Evolutionary conservation across 2,888 invertebrate species (phyloP).

Genomic region (Portevinia maculata): DNA sequence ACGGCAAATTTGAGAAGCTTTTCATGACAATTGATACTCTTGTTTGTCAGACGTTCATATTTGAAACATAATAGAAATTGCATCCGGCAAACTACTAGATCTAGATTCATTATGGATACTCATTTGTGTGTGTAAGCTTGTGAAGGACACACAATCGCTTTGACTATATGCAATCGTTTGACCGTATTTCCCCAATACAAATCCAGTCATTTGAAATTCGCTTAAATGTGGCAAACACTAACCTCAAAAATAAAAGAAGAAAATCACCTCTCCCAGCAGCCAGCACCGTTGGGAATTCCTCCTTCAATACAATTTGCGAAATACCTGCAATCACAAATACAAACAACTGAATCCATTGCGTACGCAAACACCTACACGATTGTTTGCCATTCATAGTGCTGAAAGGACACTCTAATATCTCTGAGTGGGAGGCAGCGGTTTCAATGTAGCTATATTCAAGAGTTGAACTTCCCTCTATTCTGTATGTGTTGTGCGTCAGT

Average conservation of each 20-base stretch:
- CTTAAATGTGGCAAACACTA: constrained; percentile 72
- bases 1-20: too few relatives aligned
- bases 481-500: constrained; percentile 16
- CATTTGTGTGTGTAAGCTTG: constrained; percentile 15
- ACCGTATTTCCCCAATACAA: constrained; percentile 65
- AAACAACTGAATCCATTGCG: constrained; percentile 62
- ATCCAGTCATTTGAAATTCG: constrained; percentile 72
- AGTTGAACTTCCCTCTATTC: constrained; percentile 61
- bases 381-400: background rate
- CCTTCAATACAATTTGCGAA: constrained; percentile 54
- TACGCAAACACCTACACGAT: constrained; percentile 52
- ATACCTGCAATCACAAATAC: constrained; percentile 62
- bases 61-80: constrained; percentile 4
- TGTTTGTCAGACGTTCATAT: too few relatives aligned
- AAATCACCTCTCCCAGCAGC: background rate
- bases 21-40: too few relatives aligned
- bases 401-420: constrained; percentile 34
- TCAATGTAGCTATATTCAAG: constrained; percentile 47
- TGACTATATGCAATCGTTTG: constrained; percentile 62
- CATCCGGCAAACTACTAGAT: constrained; percentile 21
- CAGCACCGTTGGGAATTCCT: background rate
- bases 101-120: constrained; percentile 56
- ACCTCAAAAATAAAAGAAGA: constrained; percentile 62
- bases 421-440: constrained; percentile 41
- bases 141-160: constrained; percentile 50